Conservation (phyloP, 2,797 vertebrate genomes). For the Anomalospiza imberbis region DNA sequence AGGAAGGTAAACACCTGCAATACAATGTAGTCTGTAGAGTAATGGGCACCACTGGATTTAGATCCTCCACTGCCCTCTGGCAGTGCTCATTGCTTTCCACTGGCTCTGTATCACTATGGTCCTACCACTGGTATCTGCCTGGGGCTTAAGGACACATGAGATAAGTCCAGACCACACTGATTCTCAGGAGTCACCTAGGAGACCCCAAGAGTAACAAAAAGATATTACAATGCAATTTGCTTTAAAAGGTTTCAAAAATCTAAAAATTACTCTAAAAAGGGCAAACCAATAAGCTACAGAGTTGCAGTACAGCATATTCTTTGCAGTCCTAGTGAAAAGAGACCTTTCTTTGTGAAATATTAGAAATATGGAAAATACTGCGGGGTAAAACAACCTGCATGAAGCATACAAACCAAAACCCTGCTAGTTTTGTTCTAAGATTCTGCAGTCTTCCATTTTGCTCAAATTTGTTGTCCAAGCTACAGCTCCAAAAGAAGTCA, state of each 20-base stretch:
- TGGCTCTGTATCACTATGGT: neutral
- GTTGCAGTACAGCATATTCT: neutral
- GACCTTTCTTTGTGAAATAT: neutral
- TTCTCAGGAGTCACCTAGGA: neutral
- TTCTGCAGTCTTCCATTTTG: constrained; percentile 14
- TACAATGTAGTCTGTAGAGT: neutral
- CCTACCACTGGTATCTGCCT: neutral
- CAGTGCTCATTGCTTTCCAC: neutral
- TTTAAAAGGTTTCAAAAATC: neutral
- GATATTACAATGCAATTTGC: neutral
- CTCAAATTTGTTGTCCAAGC: constrained; percentile 3
- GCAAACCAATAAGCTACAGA: neutral
- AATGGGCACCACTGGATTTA: neutral
- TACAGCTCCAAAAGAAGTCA: constrained; percentile 11
- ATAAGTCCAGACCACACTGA: neutral
- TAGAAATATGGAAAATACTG: neutral
- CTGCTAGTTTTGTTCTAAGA: constrained; percentile 7
- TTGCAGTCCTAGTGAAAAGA: neutral
- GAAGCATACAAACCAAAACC: neutral
- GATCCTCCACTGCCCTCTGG: neutral
- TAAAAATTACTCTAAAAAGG: neutral
- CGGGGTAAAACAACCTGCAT: neutral
- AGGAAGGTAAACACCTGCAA: neutral
- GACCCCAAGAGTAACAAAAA: neutral
- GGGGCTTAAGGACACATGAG: neutral